phyloP scores from a whole-genome alignment of 1,140 invertebrate genomes.

The Pogonognathellus flavescens region DNA sequence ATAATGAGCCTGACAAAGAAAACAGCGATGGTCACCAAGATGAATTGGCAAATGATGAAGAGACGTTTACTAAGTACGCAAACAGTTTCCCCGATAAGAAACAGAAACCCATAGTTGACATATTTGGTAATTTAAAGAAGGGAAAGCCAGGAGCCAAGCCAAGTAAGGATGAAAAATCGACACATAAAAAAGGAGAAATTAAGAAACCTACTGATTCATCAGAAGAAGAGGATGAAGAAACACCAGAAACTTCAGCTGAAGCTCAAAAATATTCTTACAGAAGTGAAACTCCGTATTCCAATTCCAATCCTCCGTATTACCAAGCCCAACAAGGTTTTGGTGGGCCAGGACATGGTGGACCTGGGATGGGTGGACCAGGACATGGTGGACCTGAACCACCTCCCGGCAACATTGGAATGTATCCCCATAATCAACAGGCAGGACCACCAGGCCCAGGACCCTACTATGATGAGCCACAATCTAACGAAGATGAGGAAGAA shows the following conservation, averaged over 20 bases:
- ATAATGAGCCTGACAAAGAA: background rate
- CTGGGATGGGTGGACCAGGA: background rate
- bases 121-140: constrained; percentile 24
- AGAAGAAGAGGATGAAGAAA: constrained; percentile 31
- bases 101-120: background rate
- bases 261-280: constrained; percentile 25
- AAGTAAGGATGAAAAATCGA: background rate
- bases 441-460: background rate
- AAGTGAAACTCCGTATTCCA: constrained; percentile 35
- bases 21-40: background rate
- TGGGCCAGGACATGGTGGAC: background rate
- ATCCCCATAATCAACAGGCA: background rate
- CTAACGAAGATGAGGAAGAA: background rate
- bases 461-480: background rate
- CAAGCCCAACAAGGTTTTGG: background rate
- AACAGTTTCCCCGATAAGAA: constrained; percentile 27
- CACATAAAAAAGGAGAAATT: background rate
- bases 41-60: background rate
- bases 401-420: background rate
- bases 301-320: background rate
- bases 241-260: background rate
- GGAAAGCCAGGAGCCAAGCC: background rate
- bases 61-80: background rate
- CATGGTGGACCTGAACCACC: background rate
- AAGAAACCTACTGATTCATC: constrained; percentile 10